These are phyloP conservation scores for Dasypolia templi DNA, from an alignment of 2,888 invertebrate genomes.

Conservation along the genomic window DNA sequence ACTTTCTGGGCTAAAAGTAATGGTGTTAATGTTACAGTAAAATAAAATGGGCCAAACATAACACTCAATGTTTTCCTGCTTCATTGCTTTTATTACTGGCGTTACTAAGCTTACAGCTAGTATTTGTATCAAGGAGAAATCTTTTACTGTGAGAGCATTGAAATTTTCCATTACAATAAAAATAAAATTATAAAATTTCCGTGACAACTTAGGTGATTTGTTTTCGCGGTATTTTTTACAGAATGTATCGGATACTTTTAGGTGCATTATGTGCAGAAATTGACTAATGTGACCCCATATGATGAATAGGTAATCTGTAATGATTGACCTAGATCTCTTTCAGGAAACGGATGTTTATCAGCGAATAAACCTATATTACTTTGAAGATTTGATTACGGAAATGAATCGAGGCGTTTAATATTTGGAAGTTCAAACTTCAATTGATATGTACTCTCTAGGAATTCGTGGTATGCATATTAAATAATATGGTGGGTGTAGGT, in stretches of 20 bases:
- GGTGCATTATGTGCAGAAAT: not conserved
- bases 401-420: slow-evolving; percentile 54
- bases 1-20: slow-evolving; percentile 33
- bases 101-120: slow-evolving; percentile 27
- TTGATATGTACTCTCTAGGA: slow-evolving; percentile 26
- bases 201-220: not conserved
- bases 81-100: slow-evolving; percentile 45
- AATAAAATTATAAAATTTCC: too few species aligned
- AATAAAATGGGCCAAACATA: slow-evolving; percentile 57
- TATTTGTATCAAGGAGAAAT: slow-evolving; percentile 25
- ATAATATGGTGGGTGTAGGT: not conserved
- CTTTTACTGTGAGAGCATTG: slow-evolving; percentile 7
- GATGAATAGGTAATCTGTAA: slow-evolving; percentile 6
- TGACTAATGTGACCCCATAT: slow-evolving; percentile 18
- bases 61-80: slow-evolving; percentile 31
- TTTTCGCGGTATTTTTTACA: not conserved
- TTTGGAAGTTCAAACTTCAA: slow-evolving; percentile 49
- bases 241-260: not conserved
- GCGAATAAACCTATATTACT: slow-evolving; percentile 48
- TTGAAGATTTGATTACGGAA: slow-evolving; percentile 47
- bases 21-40: slow-evolving; percentile 51
- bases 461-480: slow-evolving; percentile 23
- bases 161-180: slow-evolving; percentile 10
- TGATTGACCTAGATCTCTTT: slow-evolving; percentile 23
- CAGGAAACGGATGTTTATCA: slow-evolving; percentile 56